Conservation (phyloP, 2,113 vertebrate genomes). For the Psettodes erumei region DNA sequence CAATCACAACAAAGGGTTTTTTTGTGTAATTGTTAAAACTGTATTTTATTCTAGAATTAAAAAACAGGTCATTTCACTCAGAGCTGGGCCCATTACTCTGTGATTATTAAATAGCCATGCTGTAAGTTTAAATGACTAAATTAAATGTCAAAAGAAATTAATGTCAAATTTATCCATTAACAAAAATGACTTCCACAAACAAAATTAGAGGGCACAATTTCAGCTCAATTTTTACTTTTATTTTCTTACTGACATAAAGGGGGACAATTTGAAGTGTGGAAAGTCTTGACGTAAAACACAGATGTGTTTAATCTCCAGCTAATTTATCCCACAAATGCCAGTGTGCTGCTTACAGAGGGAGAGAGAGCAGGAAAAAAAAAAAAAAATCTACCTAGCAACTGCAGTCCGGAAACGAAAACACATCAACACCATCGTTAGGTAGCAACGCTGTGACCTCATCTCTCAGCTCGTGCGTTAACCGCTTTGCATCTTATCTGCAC, state of each 20-base stretch:
- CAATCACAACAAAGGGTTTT: not conserved
- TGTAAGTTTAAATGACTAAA: constrained; percentile 38
- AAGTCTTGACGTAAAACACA: constrained; percentile 48
- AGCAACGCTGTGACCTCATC: constrained; percentile 18
- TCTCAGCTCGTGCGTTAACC: constrained; percentile 34
- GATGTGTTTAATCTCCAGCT: constrained; percentile 37
- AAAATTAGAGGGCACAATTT: constrained; percentile 25
- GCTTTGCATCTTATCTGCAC: constrained; percentile 71
- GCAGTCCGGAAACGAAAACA: constrained; percentile 25
- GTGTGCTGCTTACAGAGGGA: constrained; percentile 26
- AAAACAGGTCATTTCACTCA: constrained; percentile 46
- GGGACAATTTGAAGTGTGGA: constrained; percentile 42
- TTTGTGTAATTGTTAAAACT: constrained; percentile 19
- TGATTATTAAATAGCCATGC: constrained; percentile 24
- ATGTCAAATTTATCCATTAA: constrained; percentile 35
- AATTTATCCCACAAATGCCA: constrained; percentile 27
- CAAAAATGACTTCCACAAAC: constrained; percentile 26
- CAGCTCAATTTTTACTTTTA: not conserved
- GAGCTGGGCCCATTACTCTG: constrained; percentile 7
- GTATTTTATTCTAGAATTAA: constrained; percentile 44
- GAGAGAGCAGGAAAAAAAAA: not conserved
- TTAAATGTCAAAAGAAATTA: constrained; percentile 37
- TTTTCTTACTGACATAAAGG: constrained; percentile 23
- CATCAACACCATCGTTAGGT: constrained; percentile 20
- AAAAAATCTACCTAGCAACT: constrained; percentile 47